These are phyloP conservation scores for Meiosimyza platycephala DNA, from an alignment of 2,888 invertebrate genomes.

Conservation along the genomic window DNA sequence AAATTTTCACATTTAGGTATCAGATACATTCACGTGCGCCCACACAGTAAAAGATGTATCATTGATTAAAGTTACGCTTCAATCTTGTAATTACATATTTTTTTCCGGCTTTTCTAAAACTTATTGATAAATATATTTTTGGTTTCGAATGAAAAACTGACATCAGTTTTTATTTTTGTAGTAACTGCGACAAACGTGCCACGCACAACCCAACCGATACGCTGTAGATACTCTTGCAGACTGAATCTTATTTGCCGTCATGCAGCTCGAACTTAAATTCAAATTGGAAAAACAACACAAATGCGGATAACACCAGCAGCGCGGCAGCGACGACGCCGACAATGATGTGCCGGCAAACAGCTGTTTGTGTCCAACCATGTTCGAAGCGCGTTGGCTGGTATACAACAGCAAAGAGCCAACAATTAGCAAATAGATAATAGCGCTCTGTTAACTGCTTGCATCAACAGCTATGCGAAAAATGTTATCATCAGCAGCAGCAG, in stretches of 20 bases:
- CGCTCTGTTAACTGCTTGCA: background rate
- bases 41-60: conserved; percentile 41
- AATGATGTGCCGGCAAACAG: conserved; percentile 23
- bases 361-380: conserved; percentile 28
- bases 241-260: conserved; percentile 45
- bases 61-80: background rate
- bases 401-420: background rate
- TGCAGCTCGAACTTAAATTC: conserved; percentile 33
- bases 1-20: conserved; percentile 10
- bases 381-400: background rate
- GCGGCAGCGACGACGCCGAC: background rate
- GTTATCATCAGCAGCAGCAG: background rate
- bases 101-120: background rate
- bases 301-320: conserved; percentile 14
- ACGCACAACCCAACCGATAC: conserved; percentile 48
- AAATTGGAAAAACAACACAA: conserved; percentile 34
- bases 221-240: conserved; percentile 55
- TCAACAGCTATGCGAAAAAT: conserved; percentile 3
- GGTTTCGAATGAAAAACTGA: background rate
- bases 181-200: conserved; percentile 42
- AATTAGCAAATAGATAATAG: background rate
- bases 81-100: conserved; percentile 3
- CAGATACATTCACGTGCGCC: conserved; percentile 44
- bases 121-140: too few relatives aligned
- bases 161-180: conserved; percentile 16